A percentile compares a stretch with the other conserved stretches of the same genome.
These are phyloP conservation scores for Calameuta filiformis DNA, from an alignment of 2,888 invertebrate species.

Conservation along the genomic window DNA sequence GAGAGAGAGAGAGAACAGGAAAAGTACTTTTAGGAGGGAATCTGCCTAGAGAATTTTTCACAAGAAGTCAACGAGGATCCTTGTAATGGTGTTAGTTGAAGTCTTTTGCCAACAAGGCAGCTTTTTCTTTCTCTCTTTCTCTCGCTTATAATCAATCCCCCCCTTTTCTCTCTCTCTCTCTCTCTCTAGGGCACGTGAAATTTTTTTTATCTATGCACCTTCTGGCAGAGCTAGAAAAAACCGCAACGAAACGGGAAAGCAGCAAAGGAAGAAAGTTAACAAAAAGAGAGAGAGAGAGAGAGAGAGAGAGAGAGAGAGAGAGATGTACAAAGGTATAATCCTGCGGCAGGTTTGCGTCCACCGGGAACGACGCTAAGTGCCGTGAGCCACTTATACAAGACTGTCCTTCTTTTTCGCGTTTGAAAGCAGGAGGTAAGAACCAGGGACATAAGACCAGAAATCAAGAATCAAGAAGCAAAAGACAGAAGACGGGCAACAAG, in stretches of 20 bases:
- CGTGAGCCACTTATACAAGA: too few relatives aligned
- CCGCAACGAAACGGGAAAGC: too few relatives aligned
- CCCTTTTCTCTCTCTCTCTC: conserved; percentile 1
- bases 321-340: conserved; percentile 5
- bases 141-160: not conserved
- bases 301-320: conserved; percentile 7
- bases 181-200: conserved; percentile 11
- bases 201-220: conserved; percentile 7
- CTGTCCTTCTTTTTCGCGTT: too few relatives aligned
- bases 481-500: conserved; percentile 40
- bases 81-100: conserved; percentile 13
- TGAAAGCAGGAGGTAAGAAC: too few relatives aligned
- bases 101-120: conserved; percentile 14
- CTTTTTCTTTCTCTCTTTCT: conserved; percentile 15
- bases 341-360: not conserved
- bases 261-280: too few relatives aligned
- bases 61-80: not conserved
- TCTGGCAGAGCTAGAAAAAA: too few relatives aligned
- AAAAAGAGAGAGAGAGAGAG: not conserved
- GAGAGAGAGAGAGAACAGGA: not conserved
- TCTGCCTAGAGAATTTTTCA: too few relatives aligned
- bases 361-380: too few relatives aligned
- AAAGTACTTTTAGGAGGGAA: not conserved
- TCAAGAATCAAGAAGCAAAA: conserved; percentile 16
- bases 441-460: too few relatives aligned